Conservation (phyloP, 2,888 invertebrate species). For the Mechanitis messenoides region DNA sequence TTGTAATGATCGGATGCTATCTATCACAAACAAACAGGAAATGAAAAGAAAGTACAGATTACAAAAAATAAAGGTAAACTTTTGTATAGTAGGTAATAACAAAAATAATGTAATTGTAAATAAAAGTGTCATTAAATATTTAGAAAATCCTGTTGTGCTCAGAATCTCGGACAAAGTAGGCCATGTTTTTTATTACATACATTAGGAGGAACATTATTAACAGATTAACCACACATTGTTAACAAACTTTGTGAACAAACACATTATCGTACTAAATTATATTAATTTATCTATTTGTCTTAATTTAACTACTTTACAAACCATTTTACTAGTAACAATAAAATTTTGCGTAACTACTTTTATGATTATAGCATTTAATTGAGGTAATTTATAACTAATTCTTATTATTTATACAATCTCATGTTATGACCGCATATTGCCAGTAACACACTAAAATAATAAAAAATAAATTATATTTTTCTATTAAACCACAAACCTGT, state of each 20-base stretch:
- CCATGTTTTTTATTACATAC: not conserved
- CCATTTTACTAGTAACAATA: conserved; percentile 41
- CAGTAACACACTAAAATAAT: conserved; percentile 48
- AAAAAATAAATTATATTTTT: not conserved
- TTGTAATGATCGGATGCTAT: too few species aligned
- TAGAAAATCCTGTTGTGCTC: too few species aligned
- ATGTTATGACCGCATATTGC: conserved; percentile 43
- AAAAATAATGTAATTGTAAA: too few species aligned
- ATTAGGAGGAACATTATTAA: not conserved
- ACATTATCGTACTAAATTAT: conserved; percentile 54
- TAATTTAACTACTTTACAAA: conserved; percentile 25
- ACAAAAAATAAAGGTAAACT: too few species aligned
- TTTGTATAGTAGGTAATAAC: too few species aligned
- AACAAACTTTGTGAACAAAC: conserved; percentile 17
- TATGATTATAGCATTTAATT: conserved; percentile 15
- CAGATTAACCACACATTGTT: conserved; percentile 9
- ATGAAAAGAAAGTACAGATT: too few species aligned
- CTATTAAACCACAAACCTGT: too few species aligned
- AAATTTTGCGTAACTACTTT: conserved; percentile 13
- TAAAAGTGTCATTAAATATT: too few species aligned
- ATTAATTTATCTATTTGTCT: conserved; percentile 33
- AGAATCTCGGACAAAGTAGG: not conserved
- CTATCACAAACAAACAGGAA: too few species aligned
- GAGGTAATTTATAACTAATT: conserved; percentile 7
- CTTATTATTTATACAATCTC: conserved; percentile 15